Conservation (phyloP, 2,888 invertebrate genomes). For the Dichetophora obliterata region DNA sequence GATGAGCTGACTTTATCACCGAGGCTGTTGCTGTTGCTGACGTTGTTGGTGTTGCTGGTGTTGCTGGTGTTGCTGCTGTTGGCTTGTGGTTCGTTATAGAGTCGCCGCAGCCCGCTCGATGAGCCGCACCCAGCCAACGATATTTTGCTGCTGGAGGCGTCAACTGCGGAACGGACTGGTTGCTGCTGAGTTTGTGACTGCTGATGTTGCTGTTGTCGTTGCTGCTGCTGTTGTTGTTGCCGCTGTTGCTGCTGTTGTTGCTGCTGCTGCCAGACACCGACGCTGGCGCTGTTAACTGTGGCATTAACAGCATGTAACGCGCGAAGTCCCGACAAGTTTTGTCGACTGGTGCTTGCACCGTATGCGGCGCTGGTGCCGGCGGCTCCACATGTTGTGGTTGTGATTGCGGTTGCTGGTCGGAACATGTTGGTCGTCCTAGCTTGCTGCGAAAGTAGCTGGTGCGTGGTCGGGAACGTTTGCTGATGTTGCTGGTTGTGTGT, state of each 20-base stretch:
- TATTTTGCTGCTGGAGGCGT: slow-evolving; percentile 17
- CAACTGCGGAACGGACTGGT: not conserved
- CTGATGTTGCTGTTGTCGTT: not conserved
- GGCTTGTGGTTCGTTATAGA: not conserved
- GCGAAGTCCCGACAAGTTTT: slow-evolving; percentile 40
- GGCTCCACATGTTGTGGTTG: not conserved
- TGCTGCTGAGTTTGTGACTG: not conserved
- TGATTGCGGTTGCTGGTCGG: slow-evolving; percentile 17
- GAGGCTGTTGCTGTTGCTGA: slow-evolving; percentile 11
- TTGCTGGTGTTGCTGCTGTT: slow-evolving; percentile 22
- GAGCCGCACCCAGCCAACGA: slow-evolving; percentile 22
- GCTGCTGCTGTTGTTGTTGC: not conserved
- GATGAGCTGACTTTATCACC: not conserved
- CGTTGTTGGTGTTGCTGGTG: slow-evolving; percentile 30
- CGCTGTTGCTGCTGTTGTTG: slow-evolving; percentile 12
- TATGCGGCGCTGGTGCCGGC: slow-evolving; percentile 10
- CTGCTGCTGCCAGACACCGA: no score
- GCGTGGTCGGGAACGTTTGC: not conserved
- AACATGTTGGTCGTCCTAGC: not conserved
- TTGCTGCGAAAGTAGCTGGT: not conserved
- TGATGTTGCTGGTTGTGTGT: slow-evolving; percentile 13
- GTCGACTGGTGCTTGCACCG: slow-evolving; percentile 44
- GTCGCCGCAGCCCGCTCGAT: not conserved
- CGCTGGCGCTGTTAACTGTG: not conserved
- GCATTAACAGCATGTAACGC: slow-evolving; percentile 40